phyloP scores from a whole-genome alignment of 1,140 invertebrate genomes.

The Brachionus rubens region DNA sequence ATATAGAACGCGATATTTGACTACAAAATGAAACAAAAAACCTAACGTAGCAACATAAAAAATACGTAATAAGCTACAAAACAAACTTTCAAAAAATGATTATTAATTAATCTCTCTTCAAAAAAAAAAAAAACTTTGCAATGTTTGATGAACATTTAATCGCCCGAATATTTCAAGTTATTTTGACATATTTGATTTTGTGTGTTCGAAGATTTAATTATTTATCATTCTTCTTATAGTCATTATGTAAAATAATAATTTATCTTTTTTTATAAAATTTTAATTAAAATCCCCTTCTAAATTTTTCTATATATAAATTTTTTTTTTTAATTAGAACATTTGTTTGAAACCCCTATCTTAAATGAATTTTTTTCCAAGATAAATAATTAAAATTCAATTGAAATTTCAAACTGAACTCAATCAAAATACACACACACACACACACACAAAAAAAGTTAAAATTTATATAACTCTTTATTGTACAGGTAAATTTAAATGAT shows the following conservation, averaged over 20 bases:
- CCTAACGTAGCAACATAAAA: constrained; percentile 2
- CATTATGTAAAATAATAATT: constrained; percentile 7
- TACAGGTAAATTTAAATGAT: constrained; percentile 34
- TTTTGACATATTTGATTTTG: constrained; percentile 36
- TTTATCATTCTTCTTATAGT: constrained; percentile 18
- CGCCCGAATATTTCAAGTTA: not conserved
- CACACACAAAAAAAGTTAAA: constrained; percentile 20
- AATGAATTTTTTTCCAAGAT: constrained; percentile 1
- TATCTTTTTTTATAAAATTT: constrained; percentile 26
- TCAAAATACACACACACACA: not conserved
- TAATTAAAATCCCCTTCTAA: constrained; percentile 6
- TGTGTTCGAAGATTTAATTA: constrained; percentile 16
- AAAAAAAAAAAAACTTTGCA: no score
- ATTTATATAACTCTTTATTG: constrained; percentile 13
- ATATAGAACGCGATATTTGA: constrained; percentile 23
- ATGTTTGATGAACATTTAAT: constrained; percentile 9
- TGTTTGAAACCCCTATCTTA: constrained; percentile 16
- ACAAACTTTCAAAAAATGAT: not conserved
- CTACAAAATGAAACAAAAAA: constrained; percentile 13
- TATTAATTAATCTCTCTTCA: constrained; percentile 29
- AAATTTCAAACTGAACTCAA: constrained; percentile 4
- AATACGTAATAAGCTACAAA: not conserved
- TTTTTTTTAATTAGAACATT: constrained; percentile 39
- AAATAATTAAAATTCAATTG: constrained; percentile 41
- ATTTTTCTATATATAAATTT: not conserved